Base-by-base conservation (phyloP, 2,113 vertebrate genomes). In the Ceuthmochares aereus region DNA sequence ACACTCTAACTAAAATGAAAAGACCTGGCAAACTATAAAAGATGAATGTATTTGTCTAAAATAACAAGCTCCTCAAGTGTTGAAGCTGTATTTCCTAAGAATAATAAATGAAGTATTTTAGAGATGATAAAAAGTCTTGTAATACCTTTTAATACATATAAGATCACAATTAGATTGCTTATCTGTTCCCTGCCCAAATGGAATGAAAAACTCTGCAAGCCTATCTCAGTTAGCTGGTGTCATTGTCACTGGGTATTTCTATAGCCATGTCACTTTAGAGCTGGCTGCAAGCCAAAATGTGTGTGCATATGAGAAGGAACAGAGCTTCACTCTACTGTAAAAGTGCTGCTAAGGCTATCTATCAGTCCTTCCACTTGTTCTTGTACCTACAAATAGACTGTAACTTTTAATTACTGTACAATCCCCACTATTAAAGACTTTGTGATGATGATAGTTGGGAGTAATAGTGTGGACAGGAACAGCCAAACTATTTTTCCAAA, bases 341-440 rank as follows among this genome's bases (percentile, higher is more conserved):
- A 89, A 63, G 37, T 63, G 56, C 34, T 52, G 23, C 59, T 74
- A 36, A 91, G 59, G 67, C 93, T 96, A 94, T 96, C 95, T 96
- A 94, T 96, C 95, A 90, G 75, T 16, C 51, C 42, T 94, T 89
- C 55, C 75, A 80, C 82, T 95, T 93, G 40, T 63, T 94, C 81
- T 76, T 69, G 14, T 25, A 59, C 16, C 75, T 89, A 88, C 94
- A 91, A 93, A 95, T 93, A 91, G 87, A 51, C 5, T 0, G 2
- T 64, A 87, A 89, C 26, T 93, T 89, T 76, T 87, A 79, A 25
- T 91, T 91, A 82, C 51, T 74, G 26, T 70, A 80, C 54, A 88
- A 77, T 73, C 45, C 34, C 3, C 11, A 58, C 70, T 75, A 79
- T 69, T 74, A 59, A 64, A 58, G 51, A 59, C 74, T 77, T 88